Evolutionary conservation across 2,797 vertebrate species (phyloP), one percentile per base, ranked within the genome.

Genomic region (Nannoperca obscura): DNA sequence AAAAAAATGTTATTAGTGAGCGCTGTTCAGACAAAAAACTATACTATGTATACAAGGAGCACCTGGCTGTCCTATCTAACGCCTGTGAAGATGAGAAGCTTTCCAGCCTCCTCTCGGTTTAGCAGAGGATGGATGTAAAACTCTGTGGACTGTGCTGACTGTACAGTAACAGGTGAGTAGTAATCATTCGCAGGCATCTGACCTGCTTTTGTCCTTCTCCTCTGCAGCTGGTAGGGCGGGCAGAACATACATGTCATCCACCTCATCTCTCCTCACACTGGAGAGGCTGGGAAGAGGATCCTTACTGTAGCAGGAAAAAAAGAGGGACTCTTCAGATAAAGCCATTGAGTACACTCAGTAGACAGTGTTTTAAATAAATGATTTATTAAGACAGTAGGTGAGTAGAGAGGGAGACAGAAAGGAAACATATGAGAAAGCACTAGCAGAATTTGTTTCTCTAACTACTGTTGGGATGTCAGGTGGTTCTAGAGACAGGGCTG

Each of bases 181-280:
- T 15, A 36, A 76, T 38, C 32, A 59, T 55, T 54, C 32, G 5
- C 2, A 7, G 57, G n/a, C 17, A 6, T 67, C 91, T 89, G 86
- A 98, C 97, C 97, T 98, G 73, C 96, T 95, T 83, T 92, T 94
- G 36, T 96, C 95, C 79, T 94, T 93, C 20, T 97, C 90, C 81
- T 96, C 93, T 71, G 85, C 74, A 6, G 87, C 86, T n/a, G 95
- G 93, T 81, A 99, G 95, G 36, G 96, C 91, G 12, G 98, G 97
- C 3, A 99, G 93, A 66, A 92, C 90, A 54, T 97, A 99, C 24
- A 99, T 94, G 85, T 99, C 97, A 42, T 98, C 97, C 59, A 95
- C 89, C 82, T 95, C 96, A 90, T 95, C 94, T 91, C 96, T 95
- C 69, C 78, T 94, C 81, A 97, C 95, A 5, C 92, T 94, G 11